Base-by-base conservation (phyloP, 35 echinoderm and acorn worm species). In the Eucidaris tribuloides region DNA sequence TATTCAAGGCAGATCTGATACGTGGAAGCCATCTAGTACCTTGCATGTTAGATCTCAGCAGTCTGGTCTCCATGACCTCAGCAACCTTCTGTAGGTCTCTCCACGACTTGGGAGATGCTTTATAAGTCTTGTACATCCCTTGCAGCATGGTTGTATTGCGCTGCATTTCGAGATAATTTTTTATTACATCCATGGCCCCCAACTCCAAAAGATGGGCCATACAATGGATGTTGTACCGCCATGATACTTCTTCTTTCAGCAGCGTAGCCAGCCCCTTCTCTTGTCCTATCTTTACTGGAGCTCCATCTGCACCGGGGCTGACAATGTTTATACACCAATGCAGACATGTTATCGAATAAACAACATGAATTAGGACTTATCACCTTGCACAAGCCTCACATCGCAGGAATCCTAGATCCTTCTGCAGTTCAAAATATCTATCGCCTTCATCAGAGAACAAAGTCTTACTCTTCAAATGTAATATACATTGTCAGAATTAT, bases 191-290 rank as follows among this genome's bases (percentile, higher is more conserved):
- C 74, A 42, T 1, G 7, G 32, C 33, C 2, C 38, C 36, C 1
- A 78, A n/a, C 43, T 78, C 74, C 40, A 78, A n/a, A 3, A 34
- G 74, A 42, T 78, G 74, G 2, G 74, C 74, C 74, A 78, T 52
- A 41, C 74, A 78, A 42, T 78, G 74, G 33, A 81, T 81, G 54
- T 54, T 57, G 31, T 9, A n/a, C 3, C 54, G 23, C 30, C 54
- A 57, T 2, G 45, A 28, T 33, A 56, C 30, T 28, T 56, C 3
- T 30, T 54, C 45, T 30, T 52, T 4, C 78, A 81, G 3, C 29
- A 24, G 27, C 7, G 45, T 30, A 58, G 45, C 45, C n/a, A n/a
- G 2, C 78, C 78, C 20, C 54, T 81, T 2, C 58, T 33, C n/a
- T 13, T 20, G 46, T 17, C 78, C 78, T 2, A 33, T n/a, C 78